These are phyloP conservation scores for Coluber constrictor DNA, from an alignment of 2,797 vertebrate species.

Conservation along the genomic window DNA sequence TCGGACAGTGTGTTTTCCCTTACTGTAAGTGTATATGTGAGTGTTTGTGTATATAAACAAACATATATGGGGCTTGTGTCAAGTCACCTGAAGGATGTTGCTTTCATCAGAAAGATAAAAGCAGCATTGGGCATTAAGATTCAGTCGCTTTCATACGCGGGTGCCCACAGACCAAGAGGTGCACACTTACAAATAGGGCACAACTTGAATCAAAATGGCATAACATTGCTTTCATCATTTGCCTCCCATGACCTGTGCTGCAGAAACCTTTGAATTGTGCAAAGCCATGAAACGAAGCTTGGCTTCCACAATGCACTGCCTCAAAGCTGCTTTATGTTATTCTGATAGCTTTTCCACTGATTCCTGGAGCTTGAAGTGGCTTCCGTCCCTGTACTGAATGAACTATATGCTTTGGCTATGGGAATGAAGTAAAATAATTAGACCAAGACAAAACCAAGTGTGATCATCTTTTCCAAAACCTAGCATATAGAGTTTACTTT, in stretches of 20 bases:
- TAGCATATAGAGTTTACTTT: neutral
- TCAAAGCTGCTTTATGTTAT: neutral
- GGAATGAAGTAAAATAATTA: neutral
- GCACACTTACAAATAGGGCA: neutral
- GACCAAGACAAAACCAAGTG: neutral
- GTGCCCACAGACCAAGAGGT: neutral
- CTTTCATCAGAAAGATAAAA: neutral
- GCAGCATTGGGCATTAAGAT: neutral
- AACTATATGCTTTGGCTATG: neutral
- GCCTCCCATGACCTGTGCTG: neutral
- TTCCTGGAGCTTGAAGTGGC: neutral
- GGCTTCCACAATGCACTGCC: neutral
- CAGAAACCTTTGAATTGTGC: neutral
- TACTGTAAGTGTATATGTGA: neutral
- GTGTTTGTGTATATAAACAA: neutral
- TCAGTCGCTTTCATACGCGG: neutral
- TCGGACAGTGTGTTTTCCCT: neutral
- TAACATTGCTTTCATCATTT: neutral
- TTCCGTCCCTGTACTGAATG: neutral
- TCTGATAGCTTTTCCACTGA: neutral
- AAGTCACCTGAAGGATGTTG: neutral
- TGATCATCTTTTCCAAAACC: neutral
- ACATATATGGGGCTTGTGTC: neutral
- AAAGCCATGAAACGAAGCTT: neutral
- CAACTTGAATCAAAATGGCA: neutral